A percentile compares a stretch with the other conserved stretches of the same genome.
These are phyloP conservation scores for Neolamprologus hecqui DNA, from an alignment of 2,113 vertebrate genomes.

Conservation along the genomic window DNA sequence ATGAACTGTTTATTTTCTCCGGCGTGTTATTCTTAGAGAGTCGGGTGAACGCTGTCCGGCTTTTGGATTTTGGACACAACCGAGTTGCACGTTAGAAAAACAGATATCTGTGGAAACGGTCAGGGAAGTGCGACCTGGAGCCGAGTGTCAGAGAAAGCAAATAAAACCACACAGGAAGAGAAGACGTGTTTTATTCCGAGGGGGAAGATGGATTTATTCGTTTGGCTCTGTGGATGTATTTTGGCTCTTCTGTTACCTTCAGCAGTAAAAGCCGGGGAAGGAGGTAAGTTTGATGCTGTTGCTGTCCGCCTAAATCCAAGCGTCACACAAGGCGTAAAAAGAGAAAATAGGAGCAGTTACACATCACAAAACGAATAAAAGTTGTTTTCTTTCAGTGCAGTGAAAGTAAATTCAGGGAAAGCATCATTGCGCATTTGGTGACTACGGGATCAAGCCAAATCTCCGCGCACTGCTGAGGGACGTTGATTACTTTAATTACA, in stretches of 20 bases:
- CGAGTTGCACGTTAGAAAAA: constrained; percentile 6
- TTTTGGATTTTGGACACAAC: background rate
- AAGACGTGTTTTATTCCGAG: background rate
- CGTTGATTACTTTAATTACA: background rate
- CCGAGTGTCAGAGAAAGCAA: background rate
- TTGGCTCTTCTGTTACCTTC: constrained; percentile 67
- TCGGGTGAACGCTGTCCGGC: background rate
- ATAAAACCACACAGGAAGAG: background rate
- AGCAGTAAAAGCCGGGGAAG: constrained; percentile 74
- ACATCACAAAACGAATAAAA: background rate
- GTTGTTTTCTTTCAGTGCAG: background rate
- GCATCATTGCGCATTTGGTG: background rate
- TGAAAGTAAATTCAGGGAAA: background rate
- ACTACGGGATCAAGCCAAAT: background rate
- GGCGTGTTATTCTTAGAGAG: constrained; percentile 16
- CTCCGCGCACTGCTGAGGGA: background rate
- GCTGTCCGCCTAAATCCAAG: background rate
- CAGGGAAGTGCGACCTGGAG: background rate
- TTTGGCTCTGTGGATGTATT: constrained; percentile 80
- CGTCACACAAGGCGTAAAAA: background rate
- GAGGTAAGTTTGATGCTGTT: constrained; percentile 77
- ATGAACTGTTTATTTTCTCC: background rate
- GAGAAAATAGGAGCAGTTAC: background rate
- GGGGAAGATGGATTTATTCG: constrained; percentile 80
- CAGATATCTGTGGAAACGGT: background rate